Base-by-base conservation (phyloP, 2,888 invertebrate species). In the Apoda limacodes region DNA sequence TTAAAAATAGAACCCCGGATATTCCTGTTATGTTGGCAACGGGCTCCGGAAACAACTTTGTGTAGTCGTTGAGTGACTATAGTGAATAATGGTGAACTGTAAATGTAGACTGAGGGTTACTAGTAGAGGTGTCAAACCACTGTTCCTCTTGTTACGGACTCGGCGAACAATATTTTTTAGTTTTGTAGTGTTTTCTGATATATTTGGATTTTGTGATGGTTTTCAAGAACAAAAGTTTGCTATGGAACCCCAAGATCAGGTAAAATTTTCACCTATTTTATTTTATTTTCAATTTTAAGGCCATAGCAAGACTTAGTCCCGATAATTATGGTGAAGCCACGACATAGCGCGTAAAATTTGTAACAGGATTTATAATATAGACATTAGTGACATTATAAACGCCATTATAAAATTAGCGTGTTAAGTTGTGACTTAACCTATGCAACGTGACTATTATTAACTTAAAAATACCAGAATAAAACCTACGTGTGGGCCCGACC, bases 181-280 rank as follows among this genome's bases (percentile, higher is more conserved):
- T 40, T 35, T 31, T 44, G 13, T 21, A 24, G 10, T 22, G 35
- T 35, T 42, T 36, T 22, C 33, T 45, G 42, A n/a, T n/a, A 39
- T 45, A 44, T 41, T 67, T 54, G 46, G 64, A 67, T 54, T 74
- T 59, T 55, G 69, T 48, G 57, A 54, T 39, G 58, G 78, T 50
- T 58, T 58, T 49, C 64, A 66, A 38, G 86, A 87, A 55, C 96
- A 97, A 75, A 87, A 90, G 65, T 96, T 97, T 67, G 91, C 92
- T 19, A 91, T 92, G 85, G 92, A 96, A 60, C 97, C 97, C 2
- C 89, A 90, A 66, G 93, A 95, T 83, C 88, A 76, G 70, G 86
- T 69, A 50, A 17, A 17, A n/a, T n/a, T n/a, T n/a, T n/a, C n/a
- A n/a, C n/a, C n/a, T n/a, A n/a, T n/a, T n/a, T n/a, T n/a, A n/a